Conservation (phyloP, 2,113 vertebrate species). For the Tiliqua scincoides region DNA sequence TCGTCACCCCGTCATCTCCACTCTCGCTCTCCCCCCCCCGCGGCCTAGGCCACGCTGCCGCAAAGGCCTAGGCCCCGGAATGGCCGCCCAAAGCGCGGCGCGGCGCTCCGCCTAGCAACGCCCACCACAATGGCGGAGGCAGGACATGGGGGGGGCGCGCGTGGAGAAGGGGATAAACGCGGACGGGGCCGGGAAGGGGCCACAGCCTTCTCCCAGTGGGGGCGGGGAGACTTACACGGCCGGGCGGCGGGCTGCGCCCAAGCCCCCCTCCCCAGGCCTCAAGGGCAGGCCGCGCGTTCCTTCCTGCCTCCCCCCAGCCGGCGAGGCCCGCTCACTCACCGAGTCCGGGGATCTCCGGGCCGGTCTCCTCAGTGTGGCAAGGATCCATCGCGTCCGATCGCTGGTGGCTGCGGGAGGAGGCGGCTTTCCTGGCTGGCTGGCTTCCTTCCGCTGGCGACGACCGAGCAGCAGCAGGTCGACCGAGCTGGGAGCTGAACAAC, state of each 20-base stretch:
- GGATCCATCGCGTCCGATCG: constrained; percentile 43
- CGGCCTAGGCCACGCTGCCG: neutral
- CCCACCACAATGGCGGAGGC: constrained; percentile 29
- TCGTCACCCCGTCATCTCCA: too few relatives aligned
- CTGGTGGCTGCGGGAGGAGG: neutral
- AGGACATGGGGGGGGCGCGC: constrained; percentile 5
- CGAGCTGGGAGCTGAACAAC: constrained; percentile 16
- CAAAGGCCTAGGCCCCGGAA: neutral
- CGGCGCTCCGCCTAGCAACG: constrained; percentile 3
- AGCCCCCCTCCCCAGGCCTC: constrained; percentile 18
- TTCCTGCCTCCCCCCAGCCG: too few relatives aligned
- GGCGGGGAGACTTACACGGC: neutral
- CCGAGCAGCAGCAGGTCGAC: neutral
- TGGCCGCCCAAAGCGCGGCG: neutral
- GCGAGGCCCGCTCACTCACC: constrained; percentile 36
- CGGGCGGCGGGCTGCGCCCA: neutral
- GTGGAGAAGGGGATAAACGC: neutral
- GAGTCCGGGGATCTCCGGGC: constrained; percentile 60
- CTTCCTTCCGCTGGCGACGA: neutral
- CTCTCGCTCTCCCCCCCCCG: neutral
- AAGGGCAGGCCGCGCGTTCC: neutral
- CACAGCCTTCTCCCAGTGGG: too few relatives aligned
- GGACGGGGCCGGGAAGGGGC: neutral
- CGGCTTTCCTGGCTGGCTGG: too few relatives aligned
- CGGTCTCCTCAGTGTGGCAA: constrained; percentile 58